phyloP scores from a whole-genome alignment of 2,113 vertebrate genomes.

The Okapia johnstoni region DNA sequence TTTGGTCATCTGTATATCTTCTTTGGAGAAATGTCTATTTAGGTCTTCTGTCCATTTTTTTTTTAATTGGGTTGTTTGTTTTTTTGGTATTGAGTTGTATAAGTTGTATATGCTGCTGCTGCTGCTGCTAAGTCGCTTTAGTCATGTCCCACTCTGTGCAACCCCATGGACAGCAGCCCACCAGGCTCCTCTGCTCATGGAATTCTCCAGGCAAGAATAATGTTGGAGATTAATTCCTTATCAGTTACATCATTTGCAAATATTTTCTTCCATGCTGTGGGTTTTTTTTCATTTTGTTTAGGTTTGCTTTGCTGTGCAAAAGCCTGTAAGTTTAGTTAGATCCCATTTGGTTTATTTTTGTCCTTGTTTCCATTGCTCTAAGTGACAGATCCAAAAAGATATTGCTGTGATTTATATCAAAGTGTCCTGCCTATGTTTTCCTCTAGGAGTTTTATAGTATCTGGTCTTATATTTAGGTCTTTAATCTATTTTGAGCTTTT shows the following conservation, averaged over 20 bases:
- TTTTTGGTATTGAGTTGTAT: neutral
- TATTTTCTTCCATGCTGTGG: neutral
- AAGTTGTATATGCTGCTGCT: neutral
- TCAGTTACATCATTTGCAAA: neutral
- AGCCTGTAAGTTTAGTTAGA: neutral
- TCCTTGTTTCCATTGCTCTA: neutral
- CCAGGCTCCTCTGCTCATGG: neutral
- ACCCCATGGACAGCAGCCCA: neutral
- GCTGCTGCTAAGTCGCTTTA: neutral
- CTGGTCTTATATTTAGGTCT: neutral
- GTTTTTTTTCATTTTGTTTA: neutral
- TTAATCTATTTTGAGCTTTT: neutral
- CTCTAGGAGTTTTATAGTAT: neutral
- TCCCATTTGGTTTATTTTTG: neutral
- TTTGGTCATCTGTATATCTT: neutral
- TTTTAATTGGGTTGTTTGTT: neutral
- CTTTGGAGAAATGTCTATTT: neutral
- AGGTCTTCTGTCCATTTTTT: neutral
- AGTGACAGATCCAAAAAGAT: neutral
- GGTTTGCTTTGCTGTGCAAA: neutral
- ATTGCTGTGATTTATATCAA: neutral
- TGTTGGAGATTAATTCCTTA: neutral
- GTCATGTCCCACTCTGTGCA: neutral
- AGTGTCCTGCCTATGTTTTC: neutral
- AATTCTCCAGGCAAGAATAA: neutral